These are phyloP conservation scores for Xerus rutilus DNA, from an alignment of 2,797 vertebrate genomes.

Conservation along the genomic window DNA sequence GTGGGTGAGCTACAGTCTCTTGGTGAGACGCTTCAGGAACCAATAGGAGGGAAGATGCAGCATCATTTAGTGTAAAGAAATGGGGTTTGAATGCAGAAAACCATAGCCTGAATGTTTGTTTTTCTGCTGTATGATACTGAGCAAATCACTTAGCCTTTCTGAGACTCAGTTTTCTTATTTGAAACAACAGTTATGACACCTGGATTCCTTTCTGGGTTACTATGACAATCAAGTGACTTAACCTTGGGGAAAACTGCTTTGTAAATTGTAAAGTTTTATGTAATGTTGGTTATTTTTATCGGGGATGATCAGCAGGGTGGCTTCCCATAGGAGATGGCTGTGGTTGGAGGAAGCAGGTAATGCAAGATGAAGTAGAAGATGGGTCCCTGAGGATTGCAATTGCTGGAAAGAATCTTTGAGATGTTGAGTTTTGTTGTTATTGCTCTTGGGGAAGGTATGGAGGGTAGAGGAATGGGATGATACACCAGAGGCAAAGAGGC, in stretches of 20 bases:
- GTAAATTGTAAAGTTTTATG: not conserved
- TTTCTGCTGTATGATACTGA: not conserved
- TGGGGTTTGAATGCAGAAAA: not conserved
- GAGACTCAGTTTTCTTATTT: not conserved
- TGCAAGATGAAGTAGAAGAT: rapidly evolving
- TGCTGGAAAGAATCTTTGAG: not conserved
- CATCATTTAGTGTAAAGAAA: not conserved
- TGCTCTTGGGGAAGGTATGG: not conserved
- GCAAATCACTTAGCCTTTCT: not conserved
- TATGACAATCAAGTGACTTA: not conserved
- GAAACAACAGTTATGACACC: not conserved
- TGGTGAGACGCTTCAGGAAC: not conserved
- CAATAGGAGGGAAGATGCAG: not conserved
- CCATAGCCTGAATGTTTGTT: not conserved
- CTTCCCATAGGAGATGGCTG: not conserved
- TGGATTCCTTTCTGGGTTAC: not conserved
- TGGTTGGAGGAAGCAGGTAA: rapidly evolving
- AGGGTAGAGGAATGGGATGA: too few relatives aligned
- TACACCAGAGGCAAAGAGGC: not conserved
- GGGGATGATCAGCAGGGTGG: not conserved
- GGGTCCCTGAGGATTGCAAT: not conserved
- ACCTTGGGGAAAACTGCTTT: not conserved
- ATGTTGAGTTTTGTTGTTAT: not conserved
- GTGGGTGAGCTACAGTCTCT: too few relatives aligned
- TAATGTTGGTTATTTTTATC: not conserved